Conservation (phyloP, 2,797 vertebrate species). For the Gadopsis marmoratus region DNA sequence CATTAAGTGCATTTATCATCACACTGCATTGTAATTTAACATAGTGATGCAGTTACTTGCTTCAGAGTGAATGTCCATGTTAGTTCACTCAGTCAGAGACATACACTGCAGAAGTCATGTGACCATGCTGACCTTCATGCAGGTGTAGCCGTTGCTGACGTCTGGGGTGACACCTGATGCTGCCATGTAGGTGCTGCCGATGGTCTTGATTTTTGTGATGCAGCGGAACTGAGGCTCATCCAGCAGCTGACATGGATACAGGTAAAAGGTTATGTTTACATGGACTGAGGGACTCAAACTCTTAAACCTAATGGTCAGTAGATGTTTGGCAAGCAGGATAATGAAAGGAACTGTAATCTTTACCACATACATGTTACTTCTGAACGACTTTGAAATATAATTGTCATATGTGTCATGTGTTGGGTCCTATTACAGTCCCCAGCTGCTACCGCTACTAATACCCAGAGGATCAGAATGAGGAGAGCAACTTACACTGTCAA, state of each 20-base stretch:
- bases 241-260: conserved; percentile 86
- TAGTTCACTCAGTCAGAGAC: neutral
- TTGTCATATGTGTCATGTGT: neutral
- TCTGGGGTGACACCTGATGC: conserved; percentile 94
- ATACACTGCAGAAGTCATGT: neutral
- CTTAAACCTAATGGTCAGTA: neutral
- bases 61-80: neutral
- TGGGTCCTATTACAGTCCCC: neutral
- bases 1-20: neutral
- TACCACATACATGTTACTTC: neutral
- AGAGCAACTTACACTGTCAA: conserved; percentile 89
- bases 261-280: conserved; percentile 19
- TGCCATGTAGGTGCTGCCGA: conserved; percentile 99
- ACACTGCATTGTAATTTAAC: neutral
- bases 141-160: conserved; percentile 87
- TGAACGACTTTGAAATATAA: neutral
- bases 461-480: neutral
- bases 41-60: neutral
- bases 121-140: conserved; percentile 86
- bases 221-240: conserved; percentile 95
- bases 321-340: neutral
- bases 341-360: neutral
- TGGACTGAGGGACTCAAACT: neutral
- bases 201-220: conserved; percentile 99
- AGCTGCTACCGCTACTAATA: neutral